A percentile compares a stretch with the other conserved stretches of the same genome.
Conservation (phyloP, 2,888 invertebrate species). For the Augiades crinisus region DNA sequence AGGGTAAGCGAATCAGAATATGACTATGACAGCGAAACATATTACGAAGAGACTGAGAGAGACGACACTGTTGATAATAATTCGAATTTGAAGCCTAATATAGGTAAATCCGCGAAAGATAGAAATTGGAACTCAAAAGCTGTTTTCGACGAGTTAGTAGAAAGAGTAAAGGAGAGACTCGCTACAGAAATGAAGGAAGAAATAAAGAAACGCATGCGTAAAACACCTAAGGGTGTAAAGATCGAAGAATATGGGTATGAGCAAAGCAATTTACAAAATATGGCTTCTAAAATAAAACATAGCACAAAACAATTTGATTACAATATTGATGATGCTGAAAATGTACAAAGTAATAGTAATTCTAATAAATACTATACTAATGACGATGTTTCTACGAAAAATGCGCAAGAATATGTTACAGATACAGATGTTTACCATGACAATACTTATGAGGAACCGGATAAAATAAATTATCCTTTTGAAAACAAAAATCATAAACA, state of each 20-base stretch:
- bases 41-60: neutral
- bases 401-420: too few relatives aligned
- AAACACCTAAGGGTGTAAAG: too few relatives aligned
- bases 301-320: neutral
- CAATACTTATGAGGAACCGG: too few relatives aligned
- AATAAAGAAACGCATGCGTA: conserved; percentile 2
- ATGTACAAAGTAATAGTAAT: too few relatives aligned
- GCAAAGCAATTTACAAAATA: too few relatives aligned
- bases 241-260: too few relatives aligned
- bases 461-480: too few relatives aligned
- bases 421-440: too few relatives aligned
- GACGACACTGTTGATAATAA: neutral
- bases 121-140: conserved; percentile 28
- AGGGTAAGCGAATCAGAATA: conserved; percentile 14
- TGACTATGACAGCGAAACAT: conserved; percentile 4
- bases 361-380: too few relatives aligned
- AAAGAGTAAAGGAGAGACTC: conserved; percentile 43
- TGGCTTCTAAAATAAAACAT: neutral
- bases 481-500: neutral
- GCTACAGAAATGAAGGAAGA: conserved; percentile 6
- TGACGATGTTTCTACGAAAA: too few relatives aligned
- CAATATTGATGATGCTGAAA: too few relatives aligned
- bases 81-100: neutral
- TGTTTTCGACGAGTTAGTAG: conserved; percentile 43
- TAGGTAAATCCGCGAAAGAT: conserved; percentile 24